Base-by-base conservation (phyloP, 2,888 invertebrate genomes). In the Pyrgus malvae region DNA sequence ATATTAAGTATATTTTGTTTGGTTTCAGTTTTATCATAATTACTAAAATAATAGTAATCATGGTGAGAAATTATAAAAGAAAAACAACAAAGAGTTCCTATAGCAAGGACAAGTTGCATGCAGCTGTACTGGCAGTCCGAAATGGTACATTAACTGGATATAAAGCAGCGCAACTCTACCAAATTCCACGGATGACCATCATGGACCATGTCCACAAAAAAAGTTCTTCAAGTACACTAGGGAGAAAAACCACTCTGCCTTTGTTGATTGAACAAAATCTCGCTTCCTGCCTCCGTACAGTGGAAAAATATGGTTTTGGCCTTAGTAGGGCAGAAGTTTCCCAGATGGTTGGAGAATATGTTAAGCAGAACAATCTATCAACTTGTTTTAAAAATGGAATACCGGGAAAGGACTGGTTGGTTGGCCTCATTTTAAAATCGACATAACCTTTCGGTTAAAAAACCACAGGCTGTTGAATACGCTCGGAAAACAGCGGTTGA, bases 301-400 rank as follows among this genome's bases (percentile, higher is more conserved):
- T 74, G 65, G 70, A 73, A 54, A 64, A 60, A 60, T 61, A 66
- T 57, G 77, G 73, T 5, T 75, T 71, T 58, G 76, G 74, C 7
- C 53, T 74, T 19, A 63, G 65, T 9, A 62, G 66, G 59, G 64
- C 65, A 58, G 71, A 76, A 62, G 49, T 74, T 29, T 40, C 71
- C 41, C 59, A 70, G 40, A 41, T 65, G 17, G 72, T 76, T 7
- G 63, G 56, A 0, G 56, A 67, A 12, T 76, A 66, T 55, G 65
- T 70, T 4, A 33, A 40, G 16, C 33, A 50, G 33, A 72, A 73
- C 49, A 50, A 61, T 7, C 49, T 73, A 4, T 49, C 58, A 59
- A 70, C 64, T 23, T 65, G 66, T 1, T 74, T 74, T 55, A 72
- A 66, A 59, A 61, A 69, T 60, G 65, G 65, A 1, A 56, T 59